These are phyloP conservation scores for Strigamia maritima DNA, from an alignment of 2,888 invertebrate species.

Conservation along the genomic window DNA sequence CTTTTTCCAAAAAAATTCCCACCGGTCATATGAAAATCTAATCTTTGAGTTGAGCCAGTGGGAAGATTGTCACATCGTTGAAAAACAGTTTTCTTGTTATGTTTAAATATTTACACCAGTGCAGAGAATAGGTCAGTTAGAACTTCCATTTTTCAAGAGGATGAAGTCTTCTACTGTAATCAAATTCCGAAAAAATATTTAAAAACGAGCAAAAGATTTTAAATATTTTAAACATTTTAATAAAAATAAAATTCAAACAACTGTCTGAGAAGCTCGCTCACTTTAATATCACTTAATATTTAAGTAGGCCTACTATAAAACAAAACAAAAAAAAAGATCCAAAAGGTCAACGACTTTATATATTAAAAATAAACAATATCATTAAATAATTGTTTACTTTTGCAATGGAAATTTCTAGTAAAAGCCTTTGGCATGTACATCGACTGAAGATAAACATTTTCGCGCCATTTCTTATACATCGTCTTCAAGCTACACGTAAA, in stretches of 20 bases:
- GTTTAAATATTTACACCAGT: neutral
- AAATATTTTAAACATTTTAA: too few species aligned
- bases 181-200: neutral
- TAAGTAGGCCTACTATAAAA: too few species aligned
- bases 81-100: neutral
- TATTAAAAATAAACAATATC: too few species aligned
- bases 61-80: neutral
- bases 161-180: neutral
- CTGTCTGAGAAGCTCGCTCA: too few species aligned
- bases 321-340: too few species aligned
- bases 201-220: neutral
- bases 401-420: neutral
- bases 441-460: slow-evolving; percentile 23
- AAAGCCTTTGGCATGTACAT: neutral
- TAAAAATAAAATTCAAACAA: too few species aligned
- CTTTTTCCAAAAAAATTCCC: neutral
- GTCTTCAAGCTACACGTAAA: neutral
- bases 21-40: neutral
- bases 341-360: too few species aligned
- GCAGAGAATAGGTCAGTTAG: neutral
- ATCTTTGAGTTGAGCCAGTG: neutral
- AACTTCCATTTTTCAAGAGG: neutral
- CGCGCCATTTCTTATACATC: slow-evolving; percentile 21
- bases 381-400: too few species aligned
- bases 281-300: too few species aligned